Conservation (phyloP, 2,113 vertebrate species). For the Podarcis cretensis region DNA sequence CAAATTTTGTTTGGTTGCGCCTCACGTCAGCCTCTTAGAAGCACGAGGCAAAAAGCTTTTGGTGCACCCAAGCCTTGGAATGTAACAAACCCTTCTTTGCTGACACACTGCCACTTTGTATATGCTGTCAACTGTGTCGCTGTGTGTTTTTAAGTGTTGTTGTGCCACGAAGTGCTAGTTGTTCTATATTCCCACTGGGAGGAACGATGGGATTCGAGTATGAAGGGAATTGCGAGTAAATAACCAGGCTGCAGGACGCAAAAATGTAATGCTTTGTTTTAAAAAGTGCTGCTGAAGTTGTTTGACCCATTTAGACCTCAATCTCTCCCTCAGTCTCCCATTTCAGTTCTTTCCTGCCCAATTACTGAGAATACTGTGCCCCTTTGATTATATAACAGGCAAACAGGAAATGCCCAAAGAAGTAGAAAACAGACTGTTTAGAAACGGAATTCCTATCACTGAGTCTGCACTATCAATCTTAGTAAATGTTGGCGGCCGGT, state of each 20-base stretch:
- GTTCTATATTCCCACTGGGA: background rate
- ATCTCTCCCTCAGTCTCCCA: background rate
- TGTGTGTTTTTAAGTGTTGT: no score
- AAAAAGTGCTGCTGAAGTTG: background rate
- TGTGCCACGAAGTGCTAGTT: no score
- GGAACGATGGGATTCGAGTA: background rate
- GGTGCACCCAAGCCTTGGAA: no score
- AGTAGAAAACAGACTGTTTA: background rate
- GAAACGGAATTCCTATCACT: background rate
- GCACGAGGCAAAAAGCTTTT: no score
- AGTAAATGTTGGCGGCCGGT: background rate
- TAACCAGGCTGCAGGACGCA: background rate
- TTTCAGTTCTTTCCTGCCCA: constrained; percentile 1
- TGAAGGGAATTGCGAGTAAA: no score
- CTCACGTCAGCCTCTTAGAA: no score
- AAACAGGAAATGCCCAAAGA: constrained; percentile 3
- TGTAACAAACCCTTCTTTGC: no score
- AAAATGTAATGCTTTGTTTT: background rate
- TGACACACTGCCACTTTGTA: no score
- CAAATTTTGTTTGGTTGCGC: no score
- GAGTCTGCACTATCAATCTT: background rate
- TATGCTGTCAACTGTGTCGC: no score
- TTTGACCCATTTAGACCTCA: background rate
- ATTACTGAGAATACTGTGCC: fast-evolving
- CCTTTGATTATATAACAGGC: constrained; percentile 26